These are phyloP conservation scores for Heliconius eleuchia DNA, from an alignment of 1,140 invertebrate species.

Conservation along the genomic window DNA sequence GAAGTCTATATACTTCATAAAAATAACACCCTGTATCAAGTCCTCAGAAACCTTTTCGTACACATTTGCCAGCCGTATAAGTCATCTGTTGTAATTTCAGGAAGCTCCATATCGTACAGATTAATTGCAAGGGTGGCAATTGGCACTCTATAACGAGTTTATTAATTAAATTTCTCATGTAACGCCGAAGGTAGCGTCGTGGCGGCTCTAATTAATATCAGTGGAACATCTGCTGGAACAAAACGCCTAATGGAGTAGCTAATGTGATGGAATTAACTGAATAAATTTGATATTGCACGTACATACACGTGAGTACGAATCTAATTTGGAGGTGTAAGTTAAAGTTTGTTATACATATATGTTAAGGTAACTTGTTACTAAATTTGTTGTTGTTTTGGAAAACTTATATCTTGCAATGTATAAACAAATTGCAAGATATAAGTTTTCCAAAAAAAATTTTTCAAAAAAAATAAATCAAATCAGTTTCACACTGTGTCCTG, in stretches of 20 bases:
- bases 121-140: constrained; percentile 43
- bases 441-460: too few relatives aligned
- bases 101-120: constrained; percentile 2
- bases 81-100: background rate
- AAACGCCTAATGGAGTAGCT: constrained; percentile 6
- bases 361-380: background rate
- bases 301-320: background rate
- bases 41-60: background rate
- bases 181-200: background rate
- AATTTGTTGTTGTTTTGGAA: too few relatives aligned
- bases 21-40: background rate
- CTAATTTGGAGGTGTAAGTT: background rate
- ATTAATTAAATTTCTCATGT: constrained; percentile 66
- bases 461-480: background rate
- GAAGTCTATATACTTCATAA: background rate
- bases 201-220: constrained; percentile 7
- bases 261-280: constrained; percentile 3
- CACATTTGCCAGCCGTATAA: background rate
- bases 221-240: constrained; percentile 1
- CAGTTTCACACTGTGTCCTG: background rate
- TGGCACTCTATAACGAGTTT: constrained; percentile 63
- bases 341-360: background rate
- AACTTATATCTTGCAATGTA: too few relatives aligned
- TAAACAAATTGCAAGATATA: too few relatives aligned
- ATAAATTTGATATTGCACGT: background rate